Conservation (phyloP, 2,888 invertebrate genomes). For the Lomographa bimaculata region DNA sequence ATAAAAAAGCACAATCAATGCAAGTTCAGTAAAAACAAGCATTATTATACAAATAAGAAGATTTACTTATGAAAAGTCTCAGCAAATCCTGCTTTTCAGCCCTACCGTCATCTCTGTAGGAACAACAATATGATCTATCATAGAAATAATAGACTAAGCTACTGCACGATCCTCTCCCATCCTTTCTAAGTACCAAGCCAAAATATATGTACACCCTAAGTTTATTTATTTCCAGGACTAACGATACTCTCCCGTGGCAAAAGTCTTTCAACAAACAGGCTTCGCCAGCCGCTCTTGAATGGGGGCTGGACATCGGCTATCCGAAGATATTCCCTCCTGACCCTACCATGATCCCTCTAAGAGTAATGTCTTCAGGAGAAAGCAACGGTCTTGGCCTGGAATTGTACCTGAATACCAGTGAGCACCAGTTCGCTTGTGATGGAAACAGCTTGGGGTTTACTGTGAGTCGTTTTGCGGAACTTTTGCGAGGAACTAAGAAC, state of each 20-base stretch:
- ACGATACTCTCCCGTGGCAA: conserved; percentile 64
- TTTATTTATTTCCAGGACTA: conserved; percentile 51
- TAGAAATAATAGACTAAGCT: no score
- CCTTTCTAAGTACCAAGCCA: no score
- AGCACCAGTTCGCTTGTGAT: conserved; percentile 70
- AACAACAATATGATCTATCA: no score
- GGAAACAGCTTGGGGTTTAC: conserved; percentile 73
- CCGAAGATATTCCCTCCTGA: conserved; percentile 65
- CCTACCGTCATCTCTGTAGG: no score
- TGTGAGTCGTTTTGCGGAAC: conserved; percentile 55
- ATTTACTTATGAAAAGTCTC: no score
- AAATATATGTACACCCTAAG: no score
- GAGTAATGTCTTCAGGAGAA: conserved; percentile 72
- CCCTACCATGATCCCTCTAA: conserved; percentile 52
- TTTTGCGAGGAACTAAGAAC: no score
- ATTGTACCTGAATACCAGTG: conserved; percentile 66
- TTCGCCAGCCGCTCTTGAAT: conserved; percentile 44
- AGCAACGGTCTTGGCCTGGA: conserved; percentile 68
- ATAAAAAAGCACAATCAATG: no score
- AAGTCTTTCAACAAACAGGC: conserved; percentile 49
- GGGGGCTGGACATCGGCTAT: conserved; percentile 69
- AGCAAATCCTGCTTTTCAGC: no score
- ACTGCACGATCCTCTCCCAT: no score
- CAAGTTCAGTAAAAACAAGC: no score
- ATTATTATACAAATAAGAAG: no score